A percentile compares a stretch with the other conserved stretches of the same genome.
phyloP scores from a whole-genome alignment of 2,797 vertebrate genomes.

The Emydoidea blandingii region DNA sequence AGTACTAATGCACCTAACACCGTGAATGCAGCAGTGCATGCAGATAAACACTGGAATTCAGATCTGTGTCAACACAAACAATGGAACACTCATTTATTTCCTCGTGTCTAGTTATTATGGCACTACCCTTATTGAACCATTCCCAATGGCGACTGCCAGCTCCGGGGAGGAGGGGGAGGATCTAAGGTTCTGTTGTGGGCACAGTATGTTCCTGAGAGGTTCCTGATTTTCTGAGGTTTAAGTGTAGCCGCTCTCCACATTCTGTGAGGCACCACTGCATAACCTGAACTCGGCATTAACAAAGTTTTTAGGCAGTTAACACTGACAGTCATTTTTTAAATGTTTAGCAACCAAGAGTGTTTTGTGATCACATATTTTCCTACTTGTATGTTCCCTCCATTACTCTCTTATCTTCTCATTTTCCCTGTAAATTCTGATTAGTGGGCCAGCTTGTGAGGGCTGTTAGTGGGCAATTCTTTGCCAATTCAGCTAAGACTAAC shows the following conservation, averaged over 20 bases:
- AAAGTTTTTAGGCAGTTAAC: background rate
- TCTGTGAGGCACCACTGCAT: background rate
- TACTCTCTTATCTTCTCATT: conserved; percentile 25
- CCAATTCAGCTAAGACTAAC: conserved; percentile 34
- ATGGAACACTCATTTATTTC: background rate
- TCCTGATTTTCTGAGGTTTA: background rate
- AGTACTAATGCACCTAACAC: background rate
- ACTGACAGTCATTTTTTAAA: conserved; percentile 2
- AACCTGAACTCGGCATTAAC: background rate
- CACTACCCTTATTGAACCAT: background rate
- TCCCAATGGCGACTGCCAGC: background rate
- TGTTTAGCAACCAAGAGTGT: conserved; percentile 28
- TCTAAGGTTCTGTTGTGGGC: background rate
- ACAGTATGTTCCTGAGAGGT: background rate
- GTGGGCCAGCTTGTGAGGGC: conserved; percentile 24
- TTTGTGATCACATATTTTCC: background rate
- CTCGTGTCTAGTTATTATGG: background rate
- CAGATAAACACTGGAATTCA: background rate
- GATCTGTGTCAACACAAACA: background rate
- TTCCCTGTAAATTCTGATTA: conserved; percentile 27
- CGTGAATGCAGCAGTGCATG: background rate
- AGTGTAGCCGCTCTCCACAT: background rate
- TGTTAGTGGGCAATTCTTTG: conserved; percentile 57
- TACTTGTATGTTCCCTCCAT: conserved; percentile 1
- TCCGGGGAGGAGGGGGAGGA: background rate